Percentiles rank a stretch among this genome's conserved stretches.
phyloP scores from a whole-genome alignment of 2,797 vertebrate genomes.

The Basileuterus tristriatus region DNA sequence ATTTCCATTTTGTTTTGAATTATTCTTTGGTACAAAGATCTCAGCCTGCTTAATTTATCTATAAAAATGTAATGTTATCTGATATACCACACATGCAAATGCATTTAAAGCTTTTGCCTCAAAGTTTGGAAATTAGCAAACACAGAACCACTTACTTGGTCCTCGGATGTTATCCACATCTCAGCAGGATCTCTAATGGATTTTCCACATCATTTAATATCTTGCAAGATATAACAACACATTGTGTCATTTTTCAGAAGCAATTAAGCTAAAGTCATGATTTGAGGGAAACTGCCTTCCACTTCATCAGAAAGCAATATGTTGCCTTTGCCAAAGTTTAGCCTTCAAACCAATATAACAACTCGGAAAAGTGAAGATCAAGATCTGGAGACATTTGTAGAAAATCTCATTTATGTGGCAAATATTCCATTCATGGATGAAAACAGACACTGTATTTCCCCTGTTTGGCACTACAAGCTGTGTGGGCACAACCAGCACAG shows the following conservation, averaged over 20 bases:
- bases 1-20: background rate
- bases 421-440: background rate
- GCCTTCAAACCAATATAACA: background rate
- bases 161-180: slow-evolving; percentile 7
- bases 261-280: slow-evolving; percentile 27
- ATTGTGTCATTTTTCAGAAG: slow-evolving; percentile 45
- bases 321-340: background rate
- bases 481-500: background rate
- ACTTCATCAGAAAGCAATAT: background rate
- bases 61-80: background rate
- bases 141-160: background rate
- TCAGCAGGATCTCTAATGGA: slow-evolving; percentile 55
- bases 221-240: background rate
- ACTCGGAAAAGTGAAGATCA: background rate
- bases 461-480: background rate
- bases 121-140: slow-evolving; percentile 22
- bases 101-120: background rate
- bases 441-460: background rate
- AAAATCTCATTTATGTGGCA: background rate
- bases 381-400: background rate
- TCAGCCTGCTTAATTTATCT: background rate
- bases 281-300: background rate
- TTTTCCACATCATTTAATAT: slow-evolving; percentile 50
- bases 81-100: background rate
- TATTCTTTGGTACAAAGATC: background rate